Evolutionary conservation across 2,888 invertebrate species (phyloP).

Genomic region (Ephialtes manifestator): DNA sequence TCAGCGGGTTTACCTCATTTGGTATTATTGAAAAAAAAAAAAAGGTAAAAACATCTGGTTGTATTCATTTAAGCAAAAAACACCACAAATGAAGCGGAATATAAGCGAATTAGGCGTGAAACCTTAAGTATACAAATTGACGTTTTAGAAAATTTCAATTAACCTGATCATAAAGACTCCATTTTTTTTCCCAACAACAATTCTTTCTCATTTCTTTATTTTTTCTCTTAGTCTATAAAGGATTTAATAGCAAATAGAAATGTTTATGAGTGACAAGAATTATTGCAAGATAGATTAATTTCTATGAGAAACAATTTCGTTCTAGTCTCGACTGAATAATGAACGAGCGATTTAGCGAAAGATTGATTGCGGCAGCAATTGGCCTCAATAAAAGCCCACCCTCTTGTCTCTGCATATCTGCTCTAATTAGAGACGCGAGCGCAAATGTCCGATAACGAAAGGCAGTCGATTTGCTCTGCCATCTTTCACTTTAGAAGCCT

Average conservation of each 20-base stretch:
- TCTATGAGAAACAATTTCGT: not conserved
- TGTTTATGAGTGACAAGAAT: not conserved
- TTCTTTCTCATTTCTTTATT: not conserved
- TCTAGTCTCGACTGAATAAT: not conserved
- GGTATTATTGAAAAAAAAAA: too few relatives aligned
- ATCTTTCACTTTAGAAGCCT: slow-evolving; percentile 1
- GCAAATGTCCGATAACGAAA: slow-evolving; percentile 57
- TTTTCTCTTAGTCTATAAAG: too few relatives aligned
- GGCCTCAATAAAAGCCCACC: slow-evolving; percentile 53
- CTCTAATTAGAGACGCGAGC: slow-evolving; percentile 53
- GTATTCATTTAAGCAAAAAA: too few relatives aligned
- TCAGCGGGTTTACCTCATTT: too few relatives aligned
- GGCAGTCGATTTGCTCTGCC: not conserved
- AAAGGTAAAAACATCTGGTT: too few relatives aligned
- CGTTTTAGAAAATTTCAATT: too few relatives aligned
- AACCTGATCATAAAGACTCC: too few relatives aligned
- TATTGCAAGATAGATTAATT: not conserved
- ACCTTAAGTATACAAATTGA: too few relatives aligned
- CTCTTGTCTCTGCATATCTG: slow-evolving; percentile 40
- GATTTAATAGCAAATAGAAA: not conserved
- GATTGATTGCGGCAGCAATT: slow-evolving; percentile 47
- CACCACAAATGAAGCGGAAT: too few relatives aligned
- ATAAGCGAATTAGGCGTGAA: too few relatives aligned
- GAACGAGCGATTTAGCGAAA: not conserved
- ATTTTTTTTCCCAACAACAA: not conserved